Conservation (phyloP, 2,113 vertebrate genomes). For the Pelecanoides urinatrix region DNA sequence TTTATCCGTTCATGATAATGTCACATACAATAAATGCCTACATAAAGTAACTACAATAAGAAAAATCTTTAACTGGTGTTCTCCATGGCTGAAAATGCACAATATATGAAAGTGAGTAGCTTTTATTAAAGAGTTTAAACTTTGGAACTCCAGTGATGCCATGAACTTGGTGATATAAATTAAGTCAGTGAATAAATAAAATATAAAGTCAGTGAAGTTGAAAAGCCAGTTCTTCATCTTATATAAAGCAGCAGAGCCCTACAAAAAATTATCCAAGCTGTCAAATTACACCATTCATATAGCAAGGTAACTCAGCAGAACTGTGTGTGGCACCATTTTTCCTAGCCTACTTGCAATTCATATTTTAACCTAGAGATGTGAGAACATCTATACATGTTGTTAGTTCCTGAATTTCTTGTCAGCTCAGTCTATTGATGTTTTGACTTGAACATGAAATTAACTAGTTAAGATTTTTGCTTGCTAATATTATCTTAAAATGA, state of each 20-base stretch:
- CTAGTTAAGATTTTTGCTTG: neutral
- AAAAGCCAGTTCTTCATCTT: neutral
- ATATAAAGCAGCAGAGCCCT: neutral
- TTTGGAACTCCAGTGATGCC: neutral
- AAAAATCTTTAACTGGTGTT: neutral
- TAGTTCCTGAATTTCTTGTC: neutral
- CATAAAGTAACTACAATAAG: neutral
- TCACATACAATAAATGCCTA: neutral
- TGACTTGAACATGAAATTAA: neutral
- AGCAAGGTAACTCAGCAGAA: neutral
- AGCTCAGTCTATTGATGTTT: neutral
- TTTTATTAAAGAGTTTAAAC: neutral
- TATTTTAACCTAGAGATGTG: neutral
- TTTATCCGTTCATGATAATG: neutral
- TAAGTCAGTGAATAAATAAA: conserved; percentile 7
- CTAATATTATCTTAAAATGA: neutral
- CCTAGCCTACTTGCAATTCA: neutral
- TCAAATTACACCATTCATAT: neutral
- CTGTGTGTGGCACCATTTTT: neutral
- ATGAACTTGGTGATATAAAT: neutral
- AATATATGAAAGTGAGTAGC: neutral
- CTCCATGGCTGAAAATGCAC: neutral
- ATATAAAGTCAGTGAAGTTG: neutral
- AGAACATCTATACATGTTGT: neutral
- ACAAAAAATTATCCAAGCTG: neutral